Conservation (phyloP, 2,113 vertebrate species). For the Pygoscelis adeliae region DNA sequence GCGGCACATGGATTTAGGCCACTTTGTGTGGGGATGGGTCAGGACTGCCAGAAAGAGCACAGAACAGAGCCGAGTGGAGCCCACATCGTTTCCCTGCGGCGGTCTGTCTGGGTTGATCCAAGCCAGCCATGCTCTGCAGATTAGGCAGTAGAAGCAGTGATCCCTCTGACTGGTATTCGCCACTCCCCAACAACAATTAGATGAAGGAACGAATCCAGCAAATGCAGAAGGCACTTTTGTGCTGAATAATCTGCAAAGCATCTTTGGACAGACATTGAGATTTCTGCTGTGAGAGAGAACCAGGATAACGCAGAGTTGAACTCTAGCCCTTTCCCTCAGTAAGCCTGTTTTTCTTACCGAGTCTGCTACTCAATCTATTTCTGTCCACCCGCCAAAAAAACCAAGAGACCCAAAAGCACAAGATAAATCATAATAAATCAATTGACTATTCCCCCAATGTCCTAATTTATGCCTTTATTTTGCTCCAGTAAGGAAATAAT, state of each 20-base stretch:
- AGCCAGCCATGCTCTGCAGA: fast-evolving
- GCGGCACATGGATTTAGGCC: fast-evolving
- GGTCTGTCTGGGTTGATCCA: background rate
- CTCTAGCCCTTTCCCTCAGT: background rate
- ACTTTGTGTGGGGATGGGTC: fast-evolving
- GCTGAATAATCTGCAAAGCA: background rate
- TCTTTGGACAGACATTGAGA: background rate
- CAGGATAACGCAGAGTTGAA: background rate
- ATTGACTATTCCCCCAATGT: background rate
- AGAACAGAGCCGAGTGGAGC: background rate
- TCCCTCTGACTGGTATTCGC: background rate
- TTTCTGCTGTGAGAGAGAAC: background rate
- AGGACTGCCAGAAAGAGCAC: background rate
- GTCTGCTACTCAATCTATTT: background rate
- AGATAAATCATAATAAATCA: constrained; percentile 26
- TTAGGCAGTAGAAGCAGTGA: background rate
- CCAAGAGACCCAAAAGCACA: background rate
- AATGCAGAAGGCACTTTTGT: background rate
- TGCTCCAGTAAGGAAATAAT: constrained; percentile 25
- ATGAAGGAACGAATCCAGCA: background rate
- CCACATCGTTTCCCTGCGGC: fast-evolving
- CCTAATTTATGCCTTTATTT: constrained; percentile 1
- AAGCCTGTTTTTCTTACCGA: background rate
- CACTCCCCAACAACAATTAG: background rate
- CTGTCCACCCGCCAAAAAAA: background rate